Evolutionary conservation across 2,888 invertebrate genomes (phyloP).

Genomic region (Furcula furcula): DNA sequence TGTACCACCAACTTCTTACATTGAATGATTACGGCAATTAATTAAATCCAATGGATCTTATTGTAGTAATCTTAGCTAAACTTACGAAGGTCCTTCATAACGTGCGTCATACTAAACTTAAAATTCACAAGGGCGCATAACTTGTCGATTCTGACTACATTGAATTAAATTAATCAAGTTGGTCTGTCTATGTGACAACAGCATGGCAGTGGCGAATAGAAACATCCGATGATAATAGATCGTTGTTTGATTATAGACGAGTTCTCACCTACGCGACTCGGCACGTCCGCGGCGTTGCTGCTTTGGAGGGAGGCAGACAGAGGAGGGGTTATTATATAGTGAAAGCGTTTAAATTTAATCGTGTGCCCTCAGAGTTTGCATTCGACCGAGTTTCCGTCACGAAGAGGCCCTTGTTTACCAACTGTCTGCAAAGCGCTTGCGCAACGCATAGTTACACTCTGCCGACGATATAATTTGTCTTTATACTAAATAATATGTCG

Average conservation of each 20-base stretch:
- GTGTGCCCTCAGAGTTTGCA: slow-evolving; percentile 53
- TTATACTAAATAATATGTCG: slow-evolving; percentile 30
- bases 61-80: background rate
- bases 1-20: too few species aligned
- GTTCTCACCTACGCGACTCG: slow-evolving; percentile 38
- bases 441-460: slow-evolving; percentile 21
- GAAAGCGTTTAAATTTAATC: slow-evolving; percentile 73
- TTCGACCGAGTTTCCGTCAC: slow-evolving; percentile 48
- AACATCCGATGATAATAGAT: slow-evolving; percentile 11
- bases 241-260: slow-evolving; percentile 33
- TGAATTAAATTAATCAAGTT: slow-evolving; percentile 10
- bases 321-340: slow-evolving; percentile 41
- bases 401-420: slow-evolving; percentile 43
- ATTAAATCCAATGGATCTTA: background rate
- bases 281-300: slow-evolving; percentile 20
- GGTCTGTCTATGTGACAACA: slow-evolving; percentile 3
- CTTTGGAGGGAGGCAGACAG: slow-evolving; percentile 25
- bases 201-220: slow-evolving; percentile 3
- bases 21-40: background rate
- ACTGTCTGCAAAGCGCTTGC: slow-evolving; percentile 28
- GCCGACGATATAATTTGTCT: slow-evolving; percentile 24
- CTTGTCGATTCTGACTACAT: slow-evolving; percentile 13
- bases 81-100: background rate
- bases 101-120: slow-evolving; percentile 19
- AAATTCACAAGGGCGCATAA: slow-evolving; percentile 22